phyloP scores from a whole-genome alignment of 2,113 vertebrate species.

The Caranx ignobilis region DNA sequence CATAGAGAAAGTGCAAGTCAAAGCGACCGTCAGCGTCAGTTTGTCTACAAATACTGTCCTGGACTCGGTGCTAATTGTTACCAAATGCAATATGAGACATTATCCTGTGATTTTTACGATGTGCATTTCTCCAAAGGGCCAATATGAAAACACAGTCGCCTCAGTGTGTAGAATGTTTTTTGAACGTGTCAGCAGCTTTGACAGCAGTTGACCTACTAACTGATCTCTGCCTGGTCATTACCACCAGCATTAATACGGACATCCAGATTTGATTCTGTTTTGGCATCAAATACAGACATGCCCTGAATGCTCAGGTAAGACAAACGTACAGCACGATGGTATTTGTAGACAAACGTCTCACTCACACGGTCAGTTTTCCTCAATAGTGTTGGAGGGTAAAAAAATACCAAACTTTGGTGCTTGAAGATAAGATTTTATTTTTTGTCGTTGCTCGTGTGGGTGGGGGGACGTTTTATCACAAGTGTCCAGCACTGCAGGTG shows the following conservation, averaged over 20 bases:
- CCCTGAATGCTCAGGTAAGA: conserved; percentile 71
- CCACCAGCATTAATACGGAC: conserved; percentile 51
- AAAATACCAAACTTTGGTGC: conserved; percentile 27
- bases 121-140: conserved; percentile 48
- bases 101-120: conserved; percentile 64
- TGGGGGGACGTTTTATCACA: conserved; percentile 44
- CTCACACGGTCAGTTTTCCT: conserved; percentile 2
- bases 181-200: conserved; percentile 17
- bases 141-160: conserved; percentile 25
- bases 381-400: neutral
- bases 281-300: conserved; percentile 35
- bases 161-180: conserved; percentile 31
- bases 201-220: conserved; percentile 18
- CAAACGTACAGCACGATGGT: conserved; percentile 34
- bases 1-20: conserved; percentile 24
- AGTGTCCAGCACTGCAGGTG: conserved; percentile 21
- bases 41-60: conserved; percentile 55
- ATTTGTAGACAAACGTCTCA: conserved; percentile 58
- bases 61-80: conserved; percentile 68
- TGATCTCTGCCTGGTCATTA: conserved; percentile 17
- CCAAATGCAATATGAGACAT: conserved; percentile 72
- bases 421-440: conserved; percentile 33
- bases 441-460: conserved; percentile 35
- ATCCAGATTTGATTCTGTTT: conserved; percentile 37
- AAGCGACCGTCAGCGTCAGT: neutral